Percentiles rank a stretch among this genome's conserved stretches.
Evolutionary conservation across 2,888 invertebrate species (phyloP).

Genomic region (Luperina testacea): DNA sequence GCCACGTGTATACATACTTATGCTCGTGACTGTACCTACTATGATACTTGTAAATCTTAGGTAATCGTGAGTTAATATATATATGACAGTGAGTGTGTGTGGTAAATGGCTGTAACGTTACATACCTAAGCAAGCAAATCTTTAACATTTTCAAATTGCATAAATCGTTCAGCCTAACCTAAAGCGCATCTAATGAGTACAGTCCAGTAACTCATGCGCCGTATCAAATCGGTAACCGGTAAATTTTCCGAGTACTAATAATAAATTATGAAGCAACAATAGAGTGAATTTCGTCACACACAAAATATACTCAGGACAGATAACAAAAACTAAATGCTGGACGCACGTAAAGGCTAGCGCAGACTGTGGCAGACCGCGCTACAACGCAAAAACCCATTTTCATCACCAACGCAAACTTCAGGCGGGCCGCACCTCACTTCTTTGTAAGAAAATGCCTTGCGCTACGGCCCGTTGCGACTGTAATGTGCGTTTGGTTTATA

Average conservation of each 20-base stretch:
- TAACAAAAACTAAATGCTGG: constrained; percentile 15
- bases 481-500: not conserved
- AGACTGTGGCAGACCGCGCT: not conserved
- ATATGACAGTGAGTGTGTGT: not conserved
- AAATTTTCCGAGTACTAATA: constrained; percentile 32
- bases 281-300: constrained; percentile 50
- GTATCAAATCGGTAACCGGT: constrained; percentile 38
- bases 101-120: not conserved
- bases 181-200: not conserved
- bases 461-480: not conserved
- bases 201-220: not conserved
- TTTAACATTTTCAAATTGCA: not conserved
- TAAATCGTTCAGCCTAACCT: not conserved
- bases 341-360: constrained; percentile 3
- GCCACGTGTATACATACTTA: no score
- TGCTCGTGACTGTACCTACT: not conserved
- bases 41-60: not conserved
- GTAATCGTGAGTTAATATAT: not conserved
- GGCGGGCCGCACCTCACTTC: not conserved
- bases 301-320: not conserved
- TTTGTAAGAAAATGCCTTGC: not conserved
- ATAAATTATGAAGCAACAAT: constrained; percentile 34
- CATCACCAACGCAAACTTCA: not conserved
- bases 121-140: not conserved
- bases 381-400: not conserved